Conservation (phyloP, 2,888 invertebrate genomes). For the Piscicola geometra region DNA sequence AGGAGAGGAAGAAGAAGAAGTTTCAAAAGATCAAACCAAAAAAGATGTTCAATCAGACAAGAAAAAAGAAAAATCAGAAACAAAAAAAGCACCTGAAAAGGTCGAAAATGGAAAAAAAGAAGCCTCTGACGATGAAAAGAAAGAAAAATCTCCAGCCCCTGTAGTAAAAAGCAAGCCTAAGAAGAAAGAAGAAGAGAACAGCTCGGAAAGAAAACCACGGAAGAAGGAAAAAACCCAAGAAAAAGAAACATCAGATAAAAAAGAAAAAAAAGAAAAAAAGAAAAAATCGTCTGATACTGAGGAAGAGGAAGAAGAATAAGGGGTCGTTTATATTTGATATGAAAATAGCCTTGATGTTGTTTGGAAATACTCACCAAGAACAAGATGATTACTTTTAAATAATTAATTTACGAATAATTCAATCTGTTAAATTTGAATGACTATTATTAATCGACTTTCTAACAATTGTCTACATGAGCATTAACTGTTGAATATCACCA, state of each 20-base stretch:
- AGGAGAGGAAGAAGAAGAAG: neutral
- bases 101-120: neutral
- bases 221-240: neutral
- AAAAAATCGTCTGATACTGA: neutral
- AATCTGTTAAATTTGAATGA: too few species aligned
- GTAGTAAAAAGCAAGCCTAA: neutral
- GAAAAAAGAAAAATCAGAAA: neutral
- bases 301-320: neutral
- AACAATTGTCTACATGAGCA: too few species aligned
- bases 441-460: too few species aligned
- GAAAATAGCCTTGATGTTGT: too few species aligned
- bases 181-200: neutral
- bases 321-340: too few species aligned
- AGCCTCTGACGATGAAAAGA: neutral
- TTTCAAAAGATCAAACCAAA: neutral
- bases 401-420: too few species aligned
- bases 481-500: too few species aligned
- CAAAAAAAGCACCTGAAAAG: neutral
- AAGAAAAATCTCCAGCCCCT: slow-evolving; percentile 3
- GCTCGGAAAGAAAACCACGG: neutral
- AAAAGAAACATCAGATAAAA: neutral
- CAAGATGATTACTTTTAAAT: too few species aligned
- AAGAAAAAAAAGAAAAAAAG: slow-evolving; percentile 14
- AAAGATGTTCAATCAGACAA: neutral
- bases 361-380: too few species aligned